Percentiles rank a stretch among this genome's conserved stretches.
Evolutionary conservation across 2,888 invertebrate genomes (phyloP).

Genomic region (Corythucha ciliata): DNA sequence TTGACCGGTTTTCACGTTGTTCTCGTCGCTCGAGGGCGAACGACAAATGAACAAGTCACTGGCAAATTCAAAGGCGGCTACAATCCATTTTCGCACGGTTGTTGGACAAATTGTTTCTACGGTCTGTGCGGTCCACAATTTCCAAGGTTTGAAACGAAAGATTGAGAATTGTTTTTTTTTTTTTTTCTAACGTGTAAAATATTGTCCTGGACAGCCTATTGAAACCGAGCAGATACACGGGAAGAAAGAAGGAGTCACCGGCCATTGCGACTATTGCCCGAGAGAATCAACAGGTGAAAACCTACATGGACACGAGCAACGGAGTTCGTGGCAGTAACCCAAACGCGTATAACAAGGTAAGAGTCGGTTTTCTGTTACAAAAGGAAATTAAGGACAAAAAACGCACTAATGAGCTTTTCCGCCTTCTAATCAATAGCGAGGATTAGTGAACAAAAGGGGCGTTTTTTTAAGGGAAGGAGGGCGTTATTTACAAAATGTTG

Average conservation of each 20-base stretch:
- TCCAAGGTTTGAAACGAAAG: slow-evolving; percentile 64
- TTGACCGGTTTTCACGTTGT: slow-evolving; percentile 97
- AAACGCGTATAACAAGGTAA: slow-evolving; percentile 88
- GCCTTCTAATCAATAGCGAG: no score
- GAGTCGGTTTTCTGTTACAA: no score
- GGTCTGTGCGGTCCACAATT: slow-evolving; percentile 94
- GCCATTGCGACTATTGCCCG: slow-evolving; percentile 31
- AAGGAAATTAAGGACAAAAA: no score
- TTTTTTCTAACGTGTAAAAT: slow-evolving; percentile 10
- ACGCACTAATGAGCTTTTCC: no score
- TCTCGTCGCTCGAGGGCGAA: slow-evolving; percentile 88
- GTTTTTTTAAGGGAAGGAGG: background rate
- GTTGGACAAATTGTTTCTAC: slow-evolving; percentile 90
- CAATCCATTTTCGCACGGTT: slow-evolving; percentile 95
- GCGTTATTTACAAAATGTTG: background rate
- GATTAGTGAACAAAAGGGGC: background rate
- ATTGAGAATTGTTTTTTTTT: background rate
- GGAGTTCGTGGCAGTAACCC: slow-evolving; percentile 68
- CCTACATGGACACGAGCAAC: slow-evolving; percentile 85
- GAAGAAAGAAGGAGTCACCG: slow-evolving; percentile 34
- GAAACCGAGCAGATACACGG: slow-evolving; percentile 38
- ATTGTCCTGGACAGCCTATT: slow-evolving; percentile 36
- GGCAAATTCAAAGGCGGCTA: slow-evolving; percentile 98
- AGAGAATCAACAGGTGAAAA: slow-evolving; percentile 61
- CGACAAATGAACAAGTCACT: slow-evolving; percentile 99